Base-by-base conservation (phyloP, 2,113 vertebrate genomes). In the Melanocharis versteri region DNA sequence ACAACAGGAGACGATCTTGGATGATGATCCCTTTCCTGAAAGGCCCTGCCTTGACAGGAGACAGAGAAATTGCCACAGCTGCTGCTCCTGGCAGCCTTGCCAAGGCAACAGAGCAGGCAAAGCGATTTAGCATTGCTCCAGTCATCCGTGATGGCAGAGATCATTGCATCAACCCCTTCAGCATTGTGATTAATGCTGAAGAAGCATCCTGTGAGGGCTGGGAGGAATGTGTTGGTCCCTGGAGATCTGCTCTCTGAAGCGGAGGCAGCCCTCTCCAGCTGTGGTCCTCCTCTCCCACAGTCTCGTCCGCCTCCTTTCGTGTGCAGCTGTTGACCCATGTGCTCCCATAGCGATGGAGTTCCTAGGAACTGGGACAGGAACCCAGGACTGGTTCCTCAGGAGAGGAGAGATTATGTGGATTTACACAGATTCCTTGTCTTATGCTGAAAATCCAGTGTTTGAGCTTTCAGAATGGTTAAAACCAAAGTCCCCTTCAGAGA, bases 51-150 rank as follows among this genome's bases (percentile, higher is more conserved):
- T 92, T 88, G 56, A 77, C 51, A 47, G 68, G 79, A 94, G 64
- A 72, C 92, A 92, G 83, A 90, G 79, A 75, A 77, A 78, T 75
- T 78, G 71, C 92, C 86, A 89, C 94, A 97, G 94, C 93, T 97
- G 96, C 88, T 87, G 80, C 81, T 94, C 23, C 83, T 94, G 93
- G 76, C 69, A 94, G 86, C 72, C 64, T 90, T 0, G 1, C 66
- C 1, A 48, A 94, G 64, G 87, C 93, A 95, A 42, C 64, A 71
- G 88, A 93, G 83, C 88, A 80, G 93, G 82, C 90, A 86, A 84
- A 95, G 61, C 13, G 3, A 87, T 96, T 96, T 93, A 90, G 60
- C 83, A 78, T 83, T 7, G 10, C 85, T 96, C 83, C 92, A 94
- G 83, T 88, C 86, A 93, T 90, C 96, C 44, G 23, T 96, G 92